Evolutionary conservation across 2,888 invertebrate species (phyloP), one percentile per base, ranked within the genome.

Genomic region (Leistus spinibarbis): DNA sequence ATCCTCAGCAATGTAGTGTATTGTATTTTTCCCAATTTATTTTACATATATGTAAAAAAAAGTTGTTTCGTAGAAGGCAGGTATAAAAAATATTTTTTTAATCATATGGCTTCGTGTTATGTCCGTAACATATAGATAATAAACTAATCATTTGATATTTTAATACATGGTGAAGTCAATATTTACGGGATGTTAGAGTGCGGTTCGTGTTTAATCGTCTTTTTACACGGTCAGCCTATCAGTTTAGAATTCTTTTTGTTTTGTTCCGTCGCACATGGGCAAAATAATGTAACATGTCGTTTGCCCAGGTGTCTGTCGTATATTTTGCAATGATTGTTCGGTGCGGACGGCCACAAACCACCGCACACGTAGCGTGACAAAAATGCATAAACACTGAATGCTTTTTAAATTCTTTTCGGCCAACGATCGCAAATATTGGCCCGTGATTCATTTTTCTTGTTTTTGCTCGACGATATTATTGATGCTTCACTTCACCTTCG

Each of bases 1-100:
- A 73, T 66, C 60, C 10, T 24, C 9, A 65, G 64, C 17, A 57
- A 57, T 69, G n/a, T 56, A 20, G 68, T 72, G 65, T 72, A 72
- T 73, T 62, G 53, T 62, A 67, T 27, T 66, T 73, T 73, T 73
- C 63, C 27, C 22, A 20, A 40, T 56, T 66, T 63, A 63, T 63
- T 57, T 62, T 64, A 65, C 56, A 60, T 69, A 19, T n/a, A 17
- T n/a, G n/a, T 24, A 19, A 24, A 23, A 65, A 71, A 71, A 53
- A 64, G 54, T 73, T 54, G 66, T 67, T 67, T 67, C 40, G 20
- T 22, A 60, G 67, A 71, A 71, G 54, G 20, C 27, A 40, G n/a
- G 64, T 22, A 72, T 73, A 73, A 73, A 73, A 73, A 73, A 73
- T 72, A 53, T 10, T 54, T 60, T 71, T 72, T 72, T 65, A 65